Evolutionary conservation across 2,113 vertebrate species (phyloP).

Genomic region (Cryptomyrus ogoouensis): DNA sequence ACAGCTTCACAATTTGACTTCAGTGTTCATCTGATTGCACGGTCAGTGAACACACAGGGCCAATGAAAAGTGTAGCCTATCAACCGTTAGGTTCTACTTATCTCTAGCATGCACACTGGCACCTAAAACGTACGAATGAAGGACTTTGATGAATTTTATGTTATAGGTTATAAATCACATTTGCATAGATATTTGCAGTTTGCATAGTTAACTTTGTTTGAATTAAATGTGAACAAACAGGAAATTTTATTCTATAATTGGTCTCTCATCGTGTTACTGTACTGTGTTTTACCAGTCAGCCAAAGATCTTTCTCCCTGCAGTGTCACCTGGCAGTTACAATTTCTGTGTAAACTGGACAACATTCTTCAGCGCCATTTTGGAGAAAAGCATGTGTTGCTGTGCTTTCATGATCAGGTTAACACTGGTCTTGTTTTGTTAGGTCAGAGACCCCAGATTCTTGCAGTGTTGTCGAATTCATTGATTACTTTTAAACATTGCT

Average conservation of each 20-base stretch:
- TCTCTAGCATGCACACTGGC: background rate
- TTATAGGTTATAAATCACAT: background rate
- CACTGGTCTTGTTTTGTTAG: background rate
- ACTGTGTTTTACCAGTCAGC: background rate
- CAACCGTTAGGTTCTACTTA: background rate
- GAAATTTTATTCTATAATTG: background rate
- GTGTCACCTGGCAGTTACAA: background rate
- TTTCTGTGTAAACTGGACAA: background rate
- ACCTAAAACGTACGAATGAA: background rate
- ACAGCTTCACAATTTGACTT: background rate
- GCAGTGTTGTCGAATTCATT: background rate
- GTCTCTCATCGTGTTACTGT: background rate
- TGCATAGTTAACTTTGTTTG: background rate
- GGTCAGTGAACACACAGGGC: background rate
- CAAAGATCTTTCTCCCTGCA: background rate
- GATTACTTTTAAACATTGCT: background rate
- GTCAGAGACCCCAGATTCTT: background rate
- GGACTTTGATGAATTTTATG: background rate
- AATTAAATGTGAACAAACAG: background rate
- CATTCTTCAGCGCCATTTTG: background rate
- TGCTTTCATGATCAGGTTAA: background rate
- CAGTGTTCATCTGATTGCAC: background rate
- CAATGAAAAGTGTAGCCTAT: background rate
- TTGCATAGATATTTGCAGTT: background rate
- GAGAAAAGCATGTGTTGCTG: background rate